Evolutionary conservation across 2,888 invertebrate genomes (phyloP), one percentile per base, ranked within the genome.

Genomic region (Bombylius discolor): DNA sequence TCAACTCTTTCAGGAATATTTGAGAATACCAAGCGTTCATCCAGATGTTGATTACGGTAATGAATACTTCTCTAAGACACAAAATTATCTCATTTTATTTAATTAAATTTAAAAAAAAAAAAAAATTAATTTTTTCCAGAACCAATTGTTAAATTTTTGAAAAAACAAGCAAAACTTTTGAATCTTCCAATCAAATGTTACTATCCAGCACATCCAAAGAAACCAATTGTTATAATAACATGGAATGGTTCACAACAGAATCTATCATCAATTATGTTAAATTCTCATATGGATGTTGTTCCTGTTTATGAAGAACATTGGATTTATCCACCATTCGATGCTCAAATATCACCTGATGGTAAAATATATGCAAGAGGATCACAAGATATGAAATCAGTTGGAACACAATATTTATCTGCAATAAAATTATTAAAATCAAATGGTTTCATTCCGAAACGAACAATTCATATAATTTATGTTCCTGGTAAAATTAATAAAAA

Each of bases 281-380:
- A 95, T 69, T 91, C 93, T 5, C 96, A 98, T 69, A 93, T 90
- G 79, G 97, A 97, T 73, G 97, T 98, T 0, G 97, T 97, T 0
- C 88, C 91, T 8, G 94, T 89, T 0, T 88, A 84, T 67, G 79
- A 81, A 61, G 88, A 94, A 46, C 84, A 87, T 67, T 97, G 97
- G 96, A 89, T 81, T 0, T 81, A 92, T 68, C 87, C 87, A 42
- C 96, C 97, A 4, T 97, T 96, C 72, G 83, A 81, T 60, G 97
- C 88, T 0, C 82, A 87, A 62, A 87, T 94, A 67, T 91, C 91
- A 67, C 81, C 82, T 0, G 79, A 89, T 58, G 95, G 94, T 2
- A 84, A 90, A 66, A 87, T 88, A 58, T 87, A 76, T 67, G 87
- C 83, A 0, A 76, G 88, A 8, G 88, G 88, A 11, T 71, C 84